These are phyloP conservation scores for Recurvirostra avosetta DNA, from an alignment of 2,113 vertebrate genomes.

Conservation along the genomic window DNA sequence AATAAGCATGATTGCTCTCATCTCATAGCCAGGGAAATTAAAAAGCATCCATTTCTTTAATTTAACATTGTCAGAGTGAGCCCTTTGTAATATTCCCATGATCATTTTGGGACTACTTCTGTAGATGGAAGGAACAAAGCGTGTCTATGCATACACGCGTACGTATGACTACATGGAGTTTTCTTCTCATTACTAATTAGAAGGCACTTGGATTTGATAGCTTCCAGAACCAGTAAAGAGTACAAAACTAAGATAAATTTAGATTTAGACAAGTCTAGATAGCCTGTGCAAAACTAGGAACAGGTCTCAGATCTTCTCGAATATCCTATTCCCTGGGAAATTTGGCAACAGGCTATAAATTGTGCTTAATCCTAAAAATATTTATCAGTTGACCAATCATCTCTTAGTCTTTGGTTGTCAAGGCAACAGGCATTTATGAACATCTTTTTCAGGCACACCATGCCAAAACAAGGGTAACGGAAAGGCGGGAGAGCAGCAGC, in stretches of 20 bases:
- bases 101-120: not conserved
- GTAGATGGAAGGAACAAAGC: not conserved
- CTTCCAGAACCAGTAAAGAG: not conserved
- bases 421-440: constrained; percentile 15
- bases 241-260: not conserved
- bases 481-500: not conserved
- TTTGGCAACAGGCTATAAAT: not conserved
- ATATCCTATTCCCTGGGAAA: not conserved
- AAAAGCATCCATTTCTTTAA: not conserved
- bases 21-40: not conserved
- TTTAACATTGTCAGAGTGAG: not conserved
- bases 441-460: not conserved
- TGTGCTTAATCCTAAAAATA: constrained; percentile 27
- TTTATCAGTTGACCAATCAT: constrained; percentile 24
- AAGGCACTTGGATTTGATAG: not conserved
- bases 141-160: fast-evolving
- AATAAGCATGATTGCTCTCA: not conserved
- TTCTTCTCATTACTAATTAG: not conserved
- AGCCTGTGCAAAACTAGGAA: not conserved
- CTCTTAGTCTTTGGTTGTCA: not conserved
- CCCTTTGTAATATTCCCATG: not conserved
- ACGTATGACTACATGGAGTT: fast-evolving
- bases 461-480: not conserved
- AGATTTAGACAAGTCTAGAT: not conserved
- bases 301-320: not conserved